A percentile compares a stretch with the other conserved stretches of the same genome.
phyloP scores from a whole-genome alignment of 2,888 invertebrate genomes.

The Bombyx huttoni region DNA sequence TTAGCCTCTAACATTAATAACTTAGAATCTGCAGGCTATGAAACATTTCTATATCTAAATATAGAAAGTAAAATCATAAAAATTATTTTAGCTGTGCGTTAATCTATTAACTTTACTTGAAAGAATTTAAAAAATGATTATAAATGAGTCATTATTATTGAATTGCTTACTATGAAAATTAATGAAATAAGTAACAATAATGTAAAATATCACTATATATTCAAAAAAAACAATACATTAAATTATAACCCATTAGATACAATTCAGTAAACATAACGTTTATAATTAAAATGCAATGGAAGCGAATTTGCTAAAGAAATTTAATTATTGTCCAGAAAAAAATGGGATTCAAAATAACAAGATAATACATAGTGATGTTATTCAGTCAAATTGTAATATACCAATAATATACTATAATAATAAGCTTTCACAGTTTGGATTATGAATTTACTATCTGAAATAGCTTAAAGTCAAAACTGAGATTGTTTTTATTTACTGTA shows the following conservation, averaged over 20 bases:
- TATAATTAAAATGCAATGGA: neutral
- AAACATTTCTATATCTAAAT: too few relatives aligned
- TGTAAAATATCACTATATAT: neutral
- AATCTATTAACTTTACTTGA: neutral
- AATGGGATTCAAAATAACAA: too few relatives aligned
- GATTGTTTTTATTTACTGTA: neutral
- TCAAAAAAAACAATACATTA: neutral
- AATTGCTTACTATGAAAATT: neutral
- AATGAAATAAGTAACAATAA: neutral
- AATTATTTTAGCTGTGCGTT: too few relatives aligned
- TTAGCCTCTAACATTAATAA: too few relatives aligned
- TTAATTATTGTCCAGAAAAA: neutral
- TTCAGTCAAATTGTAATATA: neutral
- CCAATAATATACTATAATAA: neutral
- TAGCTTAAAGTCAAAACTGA: too few relatives aligned
- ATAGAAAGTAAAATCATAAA: too few relatives aligned
- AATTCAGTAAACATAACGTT: neutral
- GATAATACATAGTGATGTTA: neutral
- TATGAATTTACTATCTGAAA: too few relatives aligned
- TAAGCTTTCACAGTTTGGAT: neutral
- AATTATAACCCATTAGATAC: neutral
- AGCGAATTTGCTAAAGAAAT: neutral
- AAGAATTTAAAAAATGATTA: neutral
- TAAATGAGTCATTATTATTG: neutral
- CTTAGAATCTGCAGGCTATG: too few relatives aligned